Base-by-base conservation (phyloP, 2,888 invertebrate genomes). In the Netelia virgata region DNA sequence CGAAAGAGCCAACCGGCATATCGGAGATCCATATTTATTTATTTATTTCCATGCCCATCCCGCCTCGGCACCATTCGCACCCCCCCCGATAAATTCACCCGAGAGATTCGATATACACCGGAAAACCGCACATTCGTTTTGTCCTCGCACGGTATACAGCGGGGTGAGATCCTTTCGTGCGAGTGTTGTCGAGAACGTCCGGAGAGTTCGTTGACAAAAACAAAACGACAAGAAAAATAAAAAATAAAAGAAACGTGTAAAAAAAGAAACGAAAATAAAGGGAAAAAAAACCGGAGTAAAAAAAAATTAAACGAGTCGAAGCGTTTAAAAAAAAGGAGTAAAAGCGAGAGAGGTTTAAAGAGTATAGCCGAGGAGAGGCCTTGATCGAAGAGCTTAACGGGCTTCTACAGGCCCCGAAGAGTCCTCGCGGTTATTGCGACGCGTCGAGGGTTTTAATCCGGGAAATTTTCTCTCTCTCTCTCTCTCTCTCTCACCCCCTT, bases 21-120 rank as follows among this genome's bases (percentile, higher is more conserved):
- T 77, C 76, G 84, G 64, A 59, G 77, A 84, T 84, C 81, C 81
- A 84, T 84, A 84, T 84, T 84, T 84, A 90, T 91, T 91, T 91
- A 91, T 91, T 91, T 91, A 91, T 91, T 91, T 91, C 88, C 88
- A 86, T 87, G 89, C 85, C 87, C 87, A 89, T 88, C 87, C 87
- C 85, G 84, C 81, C 61, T 86, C 75, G 79, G 18, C 79, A 83
- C 85, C 14, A 10, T 47, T 47, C 14, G 47, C 11, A 3, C 14
- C 47, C 47, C 47, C 14, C 11, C 3, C 84, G 74, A 84, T 84
- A 84, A 84, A 84, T 84, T 84, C 84, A 74, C 84, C 41, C 81
- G 81, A 70, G 77, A 84, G 73, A 84, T 81, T 81, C 81, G 77
- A 84, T 84, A 77, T 81, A 74, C 77, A 74, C 84, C 69, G 74